Evolutionary conservation across 2,113 vertebrate species (phyloP).

Genomic region (Thalassoma bifasciatum): DNA sequence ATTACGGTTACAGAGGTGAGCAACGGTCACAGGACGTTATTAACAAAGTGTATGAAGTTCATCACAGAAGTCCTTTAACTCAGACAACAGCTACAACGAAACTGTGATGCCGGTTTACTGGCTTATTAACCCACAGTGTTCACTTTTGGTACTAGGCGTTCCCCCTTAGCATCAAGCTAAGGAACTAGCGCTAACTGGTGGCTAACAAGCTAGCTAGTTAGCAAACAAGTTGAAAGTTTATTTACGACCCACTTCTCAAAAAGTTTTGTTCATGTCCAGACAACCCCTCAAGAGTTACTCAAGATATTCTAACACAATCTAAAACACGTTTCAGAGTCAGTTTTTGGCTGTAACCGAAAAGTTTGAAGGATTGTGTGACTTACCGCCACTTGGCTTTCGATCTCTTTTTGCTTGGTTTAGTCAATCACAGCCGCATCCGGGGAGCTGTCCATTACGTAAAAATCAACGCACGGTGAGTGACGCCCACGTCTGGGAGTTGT

Average conservation of each 20-base stretch:
- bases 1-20: conserved; percentile 26
- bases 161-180: conserved; percentile 75
- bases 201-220: conserved; percentile 73
- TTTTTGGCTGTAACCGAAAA: background rate
- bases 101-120: background rate
- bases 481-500: conserved; percentile 65
- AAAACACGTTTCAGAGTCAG: background rate
- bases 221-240: conserved; percentile 73
- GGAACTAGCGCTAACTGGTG: conserved; percentile 73
- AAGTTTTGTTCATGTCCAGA: background rate
- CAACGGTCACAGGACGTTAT: background rate
- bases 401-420: conserved; percentile 75
- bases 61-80: accelerated
- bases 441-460: conserved; percentile 76
- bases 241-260: conserved; percentile 27
- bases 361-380: conserved; percentile 66
- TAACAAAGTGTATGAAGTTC: background rate
- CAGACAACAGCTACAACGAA: accelerated
- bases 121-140: conserved; percentile 12
- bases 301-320: background rate
- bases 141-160: conserved; percentile 73
- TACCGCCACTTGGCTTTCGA: conserved; percentile 79
- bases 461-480: conserved; percentile 12
- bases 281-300: accelerated
- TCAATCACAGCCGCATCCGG: conserved; percentile 84